Evolutionary conservation across 2,888 invertebrate genomes (phyloP).

Genomic region (Portevinia maculata): DNA sequence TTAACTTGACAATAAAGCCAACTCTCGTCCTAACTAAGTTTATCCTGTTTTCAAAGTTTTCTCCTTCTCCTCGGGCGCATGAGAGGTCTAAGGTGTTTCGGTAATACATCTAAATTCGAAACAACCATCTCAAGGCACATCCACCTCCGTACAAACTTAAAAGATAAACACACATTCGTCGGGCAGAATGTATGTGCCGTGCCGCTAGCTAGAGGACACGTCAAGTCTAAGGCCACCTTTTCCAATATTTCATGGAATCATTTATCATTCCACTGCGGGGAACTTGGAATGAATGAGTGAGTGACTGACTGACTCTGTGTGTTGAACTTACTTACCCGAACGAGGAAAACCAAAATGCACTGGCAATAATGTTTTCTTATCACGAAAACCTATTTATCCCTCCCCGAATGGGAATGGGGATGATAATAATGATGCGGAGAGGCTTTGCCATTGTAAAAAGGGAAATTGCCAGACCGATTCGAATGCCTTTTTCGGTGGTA

Average conservation of each 20-base stretch:
- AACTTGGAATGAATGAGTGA: slow-evolving; percentile 36
- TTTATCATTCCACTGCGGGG: slow-evolving; percentile 69
- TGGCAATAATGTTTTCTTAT: slow-evolving; percentile 78
- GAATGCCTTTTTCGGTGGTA: slow-evolving; percentile 67
- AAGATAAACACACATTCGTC: slow-evolving; percentile 49
- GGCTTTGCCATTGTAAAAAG: slow-evolving; percentile 67
- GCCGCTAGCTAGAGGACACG: slow-evolving; percentile 19
- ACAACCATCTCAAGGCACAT: too few relatives aligned
- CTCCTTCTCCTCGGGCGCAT: slow-evolving; percentile 2
- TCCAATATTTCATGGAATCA: slow-evolving; percentile 68
- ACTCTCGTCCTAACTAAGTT: slow-evolving; percentile 68
- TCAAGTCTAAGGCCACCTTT: slow-evolving; percentile 58
- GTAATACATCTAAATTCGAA: slow-evolving; percentile 67
- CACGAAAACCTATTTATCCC: slow-evolving; percentile 80
- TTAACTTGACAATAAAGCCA: slow-evolving; percentile 74
- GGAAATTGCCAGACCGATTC: slow-evolving; percentile 72
- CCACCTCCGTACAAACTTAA: slow-evolving; percentile 27
- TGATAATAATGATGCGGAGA: slow-evolving; percentile 70
- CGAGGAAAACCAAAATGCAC: slow-evolving; percentile 54
- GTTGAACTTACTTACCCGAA: slow-evolving; percentile 41
- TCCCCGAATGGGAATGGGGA: slow-evolving; percentile 72
- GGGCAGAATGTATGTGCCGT: background rate
- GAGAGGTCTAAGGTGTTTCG: slow-evolving; percentile 59
- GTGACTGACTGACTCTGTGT: slow-evolving; percentile 59
- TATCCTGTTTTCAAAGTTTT: slow-evolving; percentile 62